These are phyloP conservation scores for Automeris io DNA, from an alignment of 2,888 invertebrate genomes.

Conservation along the genomic window DNA sequence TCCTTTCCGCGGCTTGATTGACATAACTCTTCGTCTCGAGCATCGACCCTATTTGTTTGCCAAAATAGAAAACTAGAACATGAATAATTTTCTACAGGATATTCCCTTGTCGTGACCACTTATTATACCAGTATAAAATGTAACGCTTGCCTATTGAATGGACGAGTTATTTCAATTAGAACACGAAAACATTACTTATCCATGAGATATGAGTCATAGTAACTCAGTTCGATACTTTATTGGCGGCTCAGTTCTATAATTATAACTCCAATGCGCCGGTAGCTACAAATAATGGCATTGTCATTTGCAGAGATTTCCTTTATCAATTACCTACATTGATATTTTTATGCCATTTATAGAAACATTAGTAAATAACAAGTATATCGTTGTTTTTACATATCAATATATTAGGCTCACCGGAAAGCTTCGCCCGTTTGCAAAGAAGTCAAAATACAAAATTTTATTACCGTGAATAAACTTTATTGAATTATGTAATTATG, in stretches of 20 bases:
- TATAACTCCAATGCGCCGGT: constrained; percentile 35
- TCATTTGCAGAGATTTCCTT: constrained; percentile 20
- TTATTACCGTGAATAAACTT: too few species aligned
- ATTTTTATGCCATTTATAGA: constrained; percentile 5
- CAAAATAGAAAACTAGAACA: constrained; percentile 33
- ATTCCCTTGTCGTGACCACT: neutral
- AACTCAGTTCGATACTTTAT: constrained; percentile 21
- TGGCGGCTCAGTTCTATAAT: constrained; percentile 30
- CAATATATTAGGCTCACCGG: too few species aligned
- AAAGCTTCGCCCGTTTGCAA: too few species aligned
- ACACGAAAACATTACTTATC: constrained; percentile 18
- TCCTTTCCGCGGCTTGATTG: constrained; percentile 50
- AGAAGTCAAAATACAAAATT: too few species aligned
- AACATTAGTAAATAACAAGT: too few species aligned
- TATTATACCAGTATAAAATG: neutral
- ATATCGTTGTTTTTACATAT: too few species aligned
- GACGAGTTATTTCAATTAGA: constrained; percentile 14
- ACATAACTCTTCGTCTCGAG: constrained; percentile 39
- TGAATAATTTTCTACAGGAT: constrained; percentile 21
- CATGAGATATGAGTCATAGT: constrained; percentile 21
- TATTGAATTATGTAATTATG: too few species aligned
- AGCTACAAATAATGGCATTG: constrained; percentile 35
- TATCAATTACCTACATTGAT: constrained; percentile 17
- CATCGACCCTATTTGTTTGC: constrained; percentile 33
- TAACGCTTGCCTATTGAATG: constrained; percentile 1